Base-by-base conservation (phyloP, 1,140 invertebrate genomes). In the Panulirus ornatus region DNA sequence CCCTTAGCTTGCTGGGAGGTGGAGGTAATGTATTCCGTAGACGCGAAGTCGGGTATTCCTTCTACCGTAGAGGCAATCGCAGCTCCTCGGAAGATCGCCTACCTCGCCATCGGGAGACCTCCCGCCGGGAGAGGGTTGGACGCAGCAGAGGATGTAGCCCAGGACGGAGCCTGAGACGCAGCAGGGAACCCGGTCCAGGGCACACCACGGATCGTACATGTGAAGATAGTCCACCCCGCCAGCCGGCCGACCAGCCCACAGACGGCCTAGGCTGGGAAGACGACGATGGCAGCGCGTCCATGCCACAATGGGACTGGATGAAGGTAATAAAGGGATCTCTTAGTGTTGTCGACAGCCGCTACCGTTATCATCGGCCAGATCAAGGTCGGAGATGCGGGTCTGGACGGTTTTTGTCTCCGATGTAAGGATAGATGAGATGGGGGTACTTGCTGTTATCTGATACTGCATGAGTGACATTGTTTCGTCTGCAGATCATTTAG, bases 31-130 rank as follows among this genome's bases (percentile, higher is more conserved):
- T 82, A 22, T 42, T 89, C 14, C 54, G 88, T 6, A 81, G 58
- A 40, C 47, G 88, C 30, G 88, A 89, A 71, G 88, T 79, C 44
- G 75, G 88, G 6, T 89, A 89, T 34, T 89, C 88, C 14, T 89
- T 89, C 63, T 40, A 89, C 71, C 81, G 71, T 51, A 73, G 70
- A 73, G 38, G 58, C 5, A 54, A 44, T 38, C 79, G 66, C 27
- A 89, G 70, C 47, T 54, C 88, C 70, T 81, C 47, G n/a, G 79
- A 42, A 38, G 79, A 76, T n/a, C 79, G 38, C 27, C 16, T 63
- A 40, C 78, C 79, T 22, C 51, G 22, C 38, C 36, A 58, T 6
- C 58, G 27, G 40, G 42, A 70, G 22, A 75, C 44, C 9, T 63
- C 88, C 34, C 79, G 36, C 2, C 47, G 76, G 38, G 79, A 42